These are phyloP conservation scores for Nycteola revayana DNA, from an alignment of 2,888 invertebrate species.

Conservation along the genomic window DNA sequence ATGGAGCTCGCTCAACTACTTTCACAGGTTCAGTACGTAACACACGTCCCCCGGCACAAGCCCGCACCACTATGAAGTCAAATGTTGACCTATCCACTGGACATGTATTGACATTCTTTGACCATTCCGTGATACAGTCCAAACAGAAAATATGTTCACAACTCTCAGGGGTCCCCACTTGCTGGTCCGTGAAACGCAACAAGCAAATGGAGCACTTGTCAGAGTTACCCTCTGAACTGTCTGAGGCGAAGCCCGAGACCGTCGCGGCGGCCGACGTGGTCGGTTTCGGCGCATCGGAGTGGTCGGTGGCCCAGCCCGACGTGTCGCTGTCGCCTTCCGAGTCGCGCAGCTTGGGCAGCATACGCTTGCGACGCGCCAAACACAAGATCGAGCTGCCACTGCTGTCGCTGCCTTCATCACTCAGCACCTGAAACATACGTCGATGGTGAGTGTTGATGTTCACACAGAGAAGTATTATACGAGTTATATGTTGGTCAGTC, in stretches of 20 bases:
- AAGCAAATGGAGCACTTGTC: constrained; percentile 97
- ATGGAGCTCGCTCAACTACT: constrained; percentile 71
- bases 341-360: constrained; percentile 57
- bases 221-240: constrained; percentile 86
- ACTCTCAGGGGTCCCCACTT: constrained; percentile 91
- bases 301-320: constrained; percentile 54
- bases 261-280: constrained; percentile 26
- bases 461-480: constrained; percentile 2
- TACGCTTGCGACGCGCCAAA: constrained; percentile 52
- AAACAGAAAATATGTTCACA: constrained; percentile 96
- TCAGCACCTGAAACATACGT: constrained; percentile 70
- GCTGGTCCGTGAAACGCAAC: constrained; percentile 87
- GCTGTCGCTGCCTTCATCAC: constrained; percentile 73
- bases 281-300: constrained; percentile 31
- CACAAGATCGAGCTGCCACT: constrained; percentile 61
- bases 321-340: constrained; percentile 64
- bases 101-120: constrained; percentile 97
- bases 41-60: constrained; percentile 85
- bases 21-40: constrained; percentile 85
- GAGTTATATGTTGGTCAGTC: constrained; percentile 29
- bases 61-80: constrained; percentile 87
- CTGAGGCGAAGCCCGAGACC: constrained; percentile 71
- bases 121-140: constrained; percentile 95
- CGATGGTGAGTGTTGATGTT: constrained; percentile 7
- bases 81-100: constrained; percentile 94